A percentile compares a stretch with the other conserved stretches of the same genome.
Conservation (phyloP, 2,888 invertebrate genomes). For the Drosophila rubida region DNA sequence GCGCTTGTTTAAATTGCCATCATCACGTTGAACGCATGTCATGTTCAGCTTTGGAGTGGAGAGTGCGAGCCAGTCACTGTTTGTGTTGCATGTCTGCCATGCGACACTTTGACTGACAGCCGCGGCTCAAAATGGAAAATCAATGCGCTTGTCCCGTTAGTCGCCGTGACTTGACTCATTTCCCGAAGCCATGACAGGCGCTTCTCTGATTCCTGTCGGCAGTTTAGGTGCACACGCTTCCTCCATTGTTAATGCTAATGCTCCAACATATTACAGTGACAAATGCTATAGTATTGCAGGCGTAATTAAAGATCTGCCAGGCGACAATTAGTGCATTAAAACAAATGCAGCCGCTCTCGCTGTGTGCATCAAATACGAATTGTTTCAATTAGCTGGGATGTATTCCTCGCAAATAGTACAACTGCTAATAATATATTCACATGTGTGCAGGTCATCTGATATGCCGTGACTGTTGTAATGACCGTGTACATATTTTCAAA, state of each 20-base stretch:
- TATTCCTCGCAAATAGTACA: slow-evolving; percentile 10
- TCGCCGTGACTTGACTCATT: slow-evolving; percentile 56
- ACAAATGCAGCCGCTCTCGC: background rate
- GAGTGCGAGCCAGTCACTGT: slow-evolving; percentile 12
- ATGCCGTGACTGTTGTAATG: slow-evolving; percentile 2
- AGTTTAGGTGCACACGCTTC: slow-evolving; percentile 3
- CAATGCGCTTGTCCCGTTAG: slow-evolving; percentile 55
- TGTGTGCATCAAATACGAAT: slow-evolving; percentile 2
- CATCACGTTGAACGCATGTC: slow-evolving; percentile 76
- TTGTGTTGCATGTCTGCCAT: slow-evolving; percentile 44
- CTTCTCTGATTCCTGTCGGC: background rate
- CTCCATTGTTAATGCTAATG: too few species aligned
- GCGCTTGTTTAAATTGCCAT: slow-evolving; percentile 77
- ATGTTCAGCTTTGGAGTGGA: slow-evolving; percentile 34
- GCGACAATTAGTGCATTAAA: background rate
- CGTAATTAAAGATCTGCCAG: background rate
- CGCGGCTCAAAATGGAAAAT: slow-evolving; percentile 68
- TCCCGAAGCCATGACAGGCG: slow-evolving; percentile 31
- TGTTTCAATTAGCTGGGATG: slow-evolving; percentile 10
- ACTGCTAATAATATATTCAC: slow-evolving; percentile 7
- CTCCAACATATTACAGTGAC: too few species aligned
- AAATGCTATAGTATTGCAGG: too few species aligned
- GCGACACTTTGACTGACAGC: slow-evolving; percentile 74
- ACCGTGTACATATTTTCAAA: background rate
- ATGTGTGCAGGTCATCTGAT: slow-evolving; percentile 12